Base-by-base conservation (phyloP, 2,797 vertebrate species). In the Podargus strigoides region DNA sequence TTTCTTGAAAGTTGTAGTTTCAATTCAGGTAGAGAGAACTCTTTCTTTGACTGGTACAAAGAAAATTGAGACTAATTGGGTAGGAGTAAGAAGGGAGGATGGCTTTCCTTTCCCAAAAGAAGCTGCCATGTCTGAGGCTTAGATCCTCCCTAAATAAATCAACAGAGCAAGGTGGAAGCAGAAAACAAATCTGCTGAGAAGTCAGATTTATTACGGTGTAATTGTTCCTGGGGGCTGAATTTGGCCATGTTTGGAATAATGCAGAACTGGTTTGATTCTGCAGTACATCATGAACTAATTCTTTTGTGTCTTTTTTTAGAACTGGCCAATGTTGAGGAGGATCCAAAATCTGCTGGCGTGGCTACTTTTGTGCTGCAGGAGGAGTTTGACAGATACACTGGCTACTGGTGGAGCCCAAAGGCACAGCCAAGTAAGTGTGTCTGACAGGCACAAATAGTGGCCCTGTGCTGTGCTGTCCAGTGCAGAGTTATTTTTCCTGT, bases 301-400 rank as follows among this genome's bases (percentile, higher is more conserved):
- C 56, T 67, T 78, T 26, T 75, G 32, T 75, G 62, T 88, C 78
- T 73, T 77, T 47, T 56, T 95, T 83, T 78, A 98, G 98, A 98
- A 24, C 92, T 98, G 85, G 97, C 97, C 90, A 98, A 97, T 39
- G 84, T 98, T 66, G 98, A 98, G 91, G 98, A 98, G 37, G 98
- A 98, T 90, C 97, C 98, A n/a, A 98, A 97, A 85, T 98, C 98
- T 62, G 98, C 98, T 59, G 98, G 98, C 0, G 98, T 98, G 27
- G 98, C 98, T 50, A 98, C 98, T n/a, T 98, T 98, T 56, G 98
- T 98, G 92, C 97, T 98, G 70, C 98, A 98, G 91, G 98, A 98
- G 92, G 98, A 98, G 91, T 98, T 98, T 96, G 98, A 98, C 94
- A 98, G 98, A 95, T 98, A 98, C 85, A 98, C 98, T 30, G 98